Evolutionary conservation across 1,140 invertebrate genomes (phyloP).

Genomic region (Oedothorax gibbosus): DNA sequence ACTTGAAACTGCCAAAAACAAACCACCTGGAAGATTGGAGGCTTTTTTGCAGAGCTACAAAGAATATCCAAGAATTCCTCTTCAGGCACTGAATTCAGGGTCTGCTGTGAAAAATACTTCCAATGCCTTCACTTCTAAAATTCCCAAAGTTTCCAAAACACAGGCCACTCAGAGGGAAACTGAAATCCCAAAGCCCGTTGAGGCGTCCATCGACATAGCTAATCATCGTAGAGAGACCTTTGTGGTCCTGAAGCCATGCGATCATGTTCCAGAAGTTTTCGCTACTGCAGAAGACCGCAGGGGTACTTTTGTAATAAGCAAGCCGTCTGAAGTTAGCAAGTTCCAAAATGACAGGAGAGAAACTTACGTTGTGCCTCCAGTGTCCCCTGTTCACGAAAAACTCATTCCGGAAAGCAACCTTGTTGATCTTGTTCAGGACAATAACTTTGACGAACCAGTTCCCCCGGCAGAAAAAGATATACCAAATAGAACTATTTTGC

Average conservation of each 20-base stretch:
- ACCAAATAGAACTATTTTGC: neutral
- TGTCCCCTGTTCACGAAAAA: too few relatives aligned
- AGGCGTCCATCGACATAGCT: neutral
- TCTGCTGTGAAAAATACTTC: neutral
- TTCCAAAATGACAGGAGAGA: neutral
- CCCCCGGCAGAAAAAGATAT: neutral
- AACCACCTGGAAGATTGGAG: too few relatives aligned
- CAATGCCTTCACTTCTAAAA: neutral
- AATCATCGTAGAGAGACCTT: conserved; percentile 14
- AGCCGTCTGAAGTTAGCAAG: neutral
- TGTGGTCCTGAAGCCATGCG: neutral
- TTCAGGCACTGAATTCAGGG: too few relatives aligned
- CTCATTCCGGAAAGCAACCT: neutral
- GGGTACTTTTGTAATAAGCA: neutral
- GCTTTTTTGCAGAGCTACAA: too few relatives aligned
- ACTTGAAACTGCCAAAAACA: too few relatives aligned
- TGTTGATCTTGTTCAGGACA: neutral
- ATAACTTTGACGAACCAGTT: neutral
- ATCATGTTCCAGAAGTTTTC: neutral
- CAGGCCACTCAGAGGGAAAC: too few relatives aligned
- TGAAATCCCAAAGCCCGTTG: neutral
- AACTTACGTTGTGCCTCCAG: neutral
- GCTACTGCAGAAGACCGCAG: neutral
- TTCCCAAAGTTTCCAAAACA: neutral
- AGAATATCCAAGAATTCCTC: too few relatives aligned